phyloP scores from a whole-genome alignment of 2,888 invertebrate genomes.

The Andrena bucephala region DNA sequence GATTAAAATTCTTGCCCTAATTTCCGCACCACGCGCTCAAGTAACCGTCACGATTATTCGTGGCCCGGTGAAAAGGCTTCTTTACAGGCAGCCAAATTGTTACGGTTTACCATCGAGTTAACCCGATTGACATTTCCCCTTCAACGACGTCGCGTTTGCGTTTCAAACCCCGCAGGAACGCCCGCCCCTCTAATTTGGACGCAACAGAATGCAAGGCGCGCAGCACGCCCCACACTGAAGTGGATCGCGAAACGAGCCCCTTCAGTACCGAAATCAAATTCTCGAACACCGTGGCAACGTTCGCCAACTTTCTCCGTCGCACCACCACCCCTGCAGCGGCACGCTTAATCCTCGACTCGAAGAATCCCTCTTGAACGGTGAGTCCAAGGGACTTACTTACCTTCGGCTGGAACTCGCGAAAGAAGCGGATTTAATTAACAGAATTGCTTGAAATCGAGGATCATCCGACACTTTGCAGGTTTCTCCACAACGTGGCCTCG shows the following conservation, averaged over 20 bases:
- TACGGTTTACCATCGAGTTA: conserved; percentile 26
- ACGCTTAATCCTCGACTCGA: background rate
- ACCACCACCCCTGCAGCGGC: background rate
- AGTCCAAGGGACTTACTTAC: too few relatives aligned
- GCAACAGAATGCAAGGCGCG: conserved; percentile 37
- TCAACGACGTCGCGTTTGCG: conserved; percentile 36
- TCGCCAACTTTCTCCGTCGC: conserved; percentile 26
- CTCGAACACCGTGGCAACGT: conserved; percentile 23
- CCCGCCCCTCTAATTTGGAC: conserved; percentile 25
- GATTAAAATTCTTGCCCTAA: background rate
- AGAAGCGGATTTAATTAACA: too few relatives aligned
- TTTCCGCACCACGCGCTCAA: background rate
- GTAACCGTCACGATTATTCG: conserved; percentile 7
- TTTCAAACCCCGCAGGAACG: background rate
- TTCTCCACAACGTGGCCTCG: too few relatives aligned
- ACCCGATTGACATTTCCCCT: conserved; percentile 28
- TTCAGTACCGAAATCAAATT: conserved; percentile 43
- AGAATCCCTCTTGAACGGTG: background rate
- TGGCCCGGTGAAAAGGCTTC: conserved; percentile 9
- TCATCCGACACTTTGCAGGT: too few relatives aligned
- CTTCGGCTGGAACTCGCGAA: too few relatives aligned
- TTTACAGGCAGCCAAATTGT: conserved; percentile 7
- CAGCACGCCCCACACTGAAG: background rate
- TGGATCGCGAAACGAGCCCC: conserved; percentile 29
- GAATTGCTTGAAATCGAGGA: too few relatives aligned